Percentiles rank a stretch among this genome's conserved stretches.
Evolutionary conservation across 1,140 invertebrate species (phyloP).

Genomic region (Potamilus streckersoni): DNA sequence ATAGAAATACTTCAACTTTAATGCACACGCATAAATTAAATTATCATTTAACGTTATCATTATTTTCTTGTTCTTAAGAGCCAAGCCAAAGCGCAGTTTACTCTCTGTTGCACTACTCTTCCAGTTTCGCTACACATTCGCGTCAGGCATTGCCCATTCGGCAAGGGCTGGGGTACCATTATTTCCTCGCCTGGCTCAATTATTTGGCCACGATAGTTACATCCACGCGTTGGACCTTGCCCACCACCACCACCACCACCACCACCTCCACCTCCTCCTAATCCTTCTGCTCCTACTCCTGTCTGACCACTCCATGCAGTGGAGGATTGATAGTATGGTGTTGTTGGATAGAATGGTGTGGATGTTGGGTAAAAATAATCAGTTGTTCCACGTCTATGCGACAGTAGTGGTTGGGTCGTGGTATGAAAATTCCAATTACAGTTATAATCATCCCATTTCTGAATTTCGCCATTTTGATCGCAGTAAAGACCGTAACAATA

Average conservation of each 20-base stretch:
- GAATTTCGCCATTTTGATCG: slow-evolving; percentile 22
- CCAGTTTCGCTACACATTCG: too few relatives aligned
- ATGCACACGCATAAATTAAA: too few relatives aligned
- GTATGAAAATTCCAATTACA: slow-evolving; percentile 27
- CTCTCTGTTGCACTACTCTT: too few relatives aligned
- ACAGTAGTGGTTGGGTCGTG: not conserved
- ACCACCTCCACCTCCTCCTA: not conserved
- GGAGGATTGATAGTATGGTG: not conserved
- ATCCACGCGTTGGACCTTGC: not conserved
- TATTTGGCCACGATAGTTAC: too few relatives aligned
- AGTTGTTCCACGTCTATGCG: not conserved
- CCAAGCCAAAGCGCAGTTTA: too few relatives aligned
- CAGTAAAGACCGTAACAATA: slow-evolving; percentile 31
- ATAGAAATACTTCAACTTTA: too few relatives aligned
- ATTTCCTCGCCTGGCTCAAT: too few relatives aligned
- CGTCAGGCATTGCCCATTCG: too few relatives aligned
- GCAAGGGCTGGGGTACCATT: too few relatives aligned
- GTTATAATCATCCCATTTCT: slow-evolving; percentile 32
- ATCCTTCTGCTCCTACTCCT: not conserved
- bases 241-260: slow-evolving; percentile 7
- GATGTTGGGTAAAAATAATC: not conserved
- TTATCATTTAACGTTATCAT: too few relatives aligned
- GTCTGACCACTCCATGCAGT: slow-evolving; percentile 1
- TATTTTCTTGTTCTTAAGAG: too few relatives aligned
- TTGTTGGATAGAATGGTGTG: not conserved